phyloP scores from a whole-genome alignment of 2,797 vertebrate genomes.

The Scleropages formosus region DNA sequence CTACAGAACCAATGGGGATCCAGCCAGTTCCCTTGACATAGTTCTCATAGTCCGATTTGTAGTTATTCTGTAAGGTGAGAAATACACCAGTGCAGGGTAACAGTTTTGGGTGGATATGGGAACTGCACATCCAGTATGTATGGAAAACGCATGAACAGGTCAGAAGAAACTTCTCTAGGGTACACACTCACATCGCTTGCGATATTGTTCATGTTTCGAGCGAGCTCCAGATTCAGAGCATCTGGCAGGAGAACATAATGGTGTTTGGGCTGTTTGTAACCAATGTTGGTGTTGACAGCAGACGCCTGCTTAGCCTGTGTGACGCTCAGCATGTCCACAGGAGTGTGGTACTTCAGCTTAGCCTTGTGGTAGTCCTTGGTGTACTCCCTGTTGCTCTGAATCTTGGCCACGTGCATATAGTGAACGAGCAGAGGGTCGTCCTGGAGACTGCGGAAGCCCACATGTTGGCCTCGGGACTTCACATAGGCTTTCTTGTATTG shows the following conservation, averaged over 20 bases:
- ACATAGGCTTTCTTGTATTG: slow-evolving; percentile 88
- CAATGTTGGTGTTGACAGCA: slow-evolving; percentile 69
- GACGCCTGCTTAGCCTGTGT: slow-evolving; percentile 81
- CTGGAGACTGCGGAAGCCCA: slow-evolving; percentile 84
- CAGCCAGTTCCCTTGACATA: slow-evolving; percentile 83
- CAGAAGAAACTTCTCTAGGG: not conserved
- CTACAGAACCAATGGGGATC: slow-evolving; percentile 88
- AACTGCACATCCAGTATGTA: not conserved
- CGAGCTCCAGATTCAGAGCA: slow-evolving; percentile 73
- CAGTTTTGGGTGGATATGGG: not conserved
- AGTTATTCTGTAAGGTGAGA: slow-evolving; percentile 67
- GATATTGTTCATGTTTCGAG: slow-evolving; percentile 80
- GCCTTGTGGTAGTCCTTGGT: slow-evolving; percentile 85
- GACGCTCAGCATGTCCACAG: slow-evolving; percentile 86
- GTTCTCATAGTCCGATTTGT: slow-evolving; percentile 80
- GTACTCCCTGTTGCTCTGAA: slow-evolving; percentile 86
- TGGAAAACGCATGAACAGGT: too few relatives aligned
- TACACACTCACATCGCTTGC: slow-evolving; percentile 61
- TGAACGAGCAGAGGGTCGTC: slow-evolving; percentile 90
- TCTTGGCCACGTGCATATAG: slow-evolving; percentile 82
- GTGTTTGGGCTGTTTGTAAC: slow-evolving; percentile 78
- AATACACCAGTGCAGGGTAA: not conserved
- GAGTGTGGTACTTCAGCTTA: slow-evolving; percentile 84
- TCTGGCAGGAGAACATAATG: slow-evolving; percentile 81
- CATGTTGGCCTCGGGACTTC: slow-evolving; percentile 79